These are phyloP conservation scores for Gorsachius magnificus DNA, from an alignment of 2,797 vertebrate genomes.

Conservation along the genomic window DNA sequence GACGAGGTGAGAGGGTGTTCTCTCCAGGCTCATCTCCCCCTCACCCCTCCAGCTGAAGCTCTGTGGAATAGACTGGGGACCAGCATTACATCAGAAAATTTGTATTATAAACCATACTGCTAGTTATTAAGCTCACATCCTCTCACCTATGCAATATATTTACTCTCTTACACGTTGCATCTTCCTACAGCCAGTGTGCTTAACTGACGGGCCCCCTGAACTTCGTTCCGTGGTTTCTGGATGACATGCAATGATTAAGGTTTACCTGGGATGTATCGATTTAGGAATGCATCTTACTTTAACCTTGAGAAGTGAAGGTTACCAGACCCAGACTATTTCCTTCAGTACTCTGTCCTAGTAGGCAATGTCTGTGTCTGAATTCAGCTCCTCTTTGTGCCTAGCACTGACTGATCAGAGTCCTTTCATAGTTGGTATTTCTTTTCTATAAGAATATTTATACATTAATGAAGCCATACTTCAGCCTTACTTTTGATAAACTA, in stretches of 20 bases:
- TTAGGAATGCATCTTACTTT: neutral
- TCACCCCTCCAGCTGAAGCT: neutral
- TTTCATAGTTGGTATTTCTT: neutral
- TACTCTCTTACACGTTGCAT: neutral
- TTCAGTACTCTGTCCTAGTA: neutral
- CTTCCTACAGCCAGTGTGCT: neutral
- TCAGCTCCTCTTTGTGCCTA: neutral
- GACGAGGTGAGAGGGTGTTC: neutral
- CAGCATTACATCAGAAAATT: neutral
- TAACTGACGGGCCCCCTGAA: neutral
- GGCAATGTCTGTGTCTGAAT: neutral
- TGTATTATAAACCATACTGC: fast-evolving
- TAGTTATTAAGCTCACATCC: neutral
- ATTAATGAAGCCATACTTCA: neutral
- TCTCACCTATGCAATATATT: neutral
- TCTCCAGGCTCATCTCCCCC: neutral
- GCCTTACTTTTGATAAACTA: neutral
- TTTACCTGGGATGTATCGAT: neutral
- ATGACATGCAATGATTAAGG: neutral
- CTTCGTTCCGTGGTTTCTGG: neutral
- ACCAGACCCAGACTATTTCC: neutral
- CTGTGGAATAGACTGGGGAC: neutral
- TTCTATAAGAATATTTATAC: neutral
- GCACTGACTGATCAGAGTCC: neutral
- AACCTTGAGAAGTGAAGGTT: neutral